phyloP scores from a whole-genome alignment of 1,140 invertebrate species.

The Protaetia brevitarsis region DNA sequence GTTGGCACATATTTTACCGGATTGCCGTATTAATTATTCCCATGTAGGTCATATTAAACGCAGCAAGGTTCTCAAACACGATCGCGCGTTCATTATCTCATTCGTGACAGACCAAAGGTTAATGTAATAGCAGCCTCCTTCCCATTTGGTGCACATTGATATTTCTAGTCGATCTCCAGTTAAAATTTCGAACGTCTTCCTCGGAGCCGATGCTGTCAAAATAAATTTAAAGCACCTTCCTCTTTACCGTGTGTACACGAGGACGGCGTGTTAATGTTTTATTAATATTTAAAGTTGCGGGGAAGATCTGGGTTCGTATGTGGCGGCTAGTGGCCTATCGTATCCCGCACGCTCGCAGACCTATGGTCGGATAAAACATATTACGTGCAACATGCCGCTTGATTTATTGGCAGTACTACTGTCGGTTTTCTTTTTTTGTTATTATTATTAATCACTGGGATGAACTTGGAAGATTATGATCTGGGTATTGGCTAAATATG shows the following conservation, averaged over 20 bases:
- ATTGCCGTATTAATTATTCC: too few species aligned
- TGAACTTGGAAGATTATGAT: too few species aligned
- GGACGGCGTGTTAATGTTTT: background rate
- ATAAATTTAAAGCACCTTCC: background rate
- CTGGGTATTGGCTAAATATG: too few species aligned
- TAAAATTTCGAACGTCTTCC: background rate
- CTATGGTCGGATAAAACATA: background rate
- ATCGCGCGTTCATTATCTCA: too few species aligned
- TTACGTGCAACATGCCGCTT: background rate
- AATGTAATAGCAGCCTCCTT: too few species aligned
- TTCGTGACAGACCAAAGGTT: too few species aligned
- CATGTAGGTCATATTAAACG: too few species aligned
- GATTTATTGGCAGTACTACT: conserved; percentile 6
- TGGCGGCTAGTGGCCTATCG: background rate
- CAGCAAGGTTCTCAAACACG: too few species aligned
- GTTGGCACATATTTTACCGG: too few species aligned
- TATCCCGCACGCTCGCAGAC: background rate
- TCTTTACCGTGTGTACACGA: background rate
- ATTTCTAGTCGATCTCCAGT: background rate
- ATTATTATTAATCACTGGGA: too few species aligned
- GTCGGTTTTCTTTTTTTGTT: conserved; percentile 5
- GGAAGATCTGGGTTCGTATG: background rate
- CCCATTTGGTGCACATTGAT: background rate
- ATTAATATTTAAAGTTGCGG: conserved; percentile 12
- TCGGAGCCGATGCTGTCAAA: background rate